Evolutionary conservation across 2,888 invertebrate species (phyloP).

Genomic region (Rhopalosiphum nymphaeae): DNA sequence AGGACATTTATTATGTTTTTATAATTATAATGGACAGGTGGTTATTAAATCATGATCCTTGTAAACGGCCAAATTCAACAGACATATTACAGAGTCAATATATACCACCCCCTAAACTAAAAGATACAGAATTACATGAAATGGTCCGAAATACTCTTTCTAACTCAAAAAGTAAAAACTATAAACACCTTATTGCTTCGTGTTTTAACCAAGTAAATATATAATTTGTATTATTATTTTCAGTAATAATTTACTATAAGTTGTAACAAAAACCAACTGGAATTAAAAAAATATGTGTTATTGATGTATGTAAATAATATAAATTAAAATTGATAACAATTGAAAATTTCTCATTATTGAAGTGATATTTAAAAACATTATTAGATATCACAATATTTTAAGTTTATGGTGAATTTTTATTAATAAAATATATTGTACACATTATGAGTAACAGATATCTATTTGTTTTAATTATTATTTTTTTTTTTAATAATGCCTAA

Average conservation of each 20-base stretch:
- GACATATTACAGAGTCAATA: conserved; percentile 86
- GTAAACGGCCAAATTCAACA: conserved; percentile 85
- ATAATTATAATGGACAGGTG: conserved; percentile 72
- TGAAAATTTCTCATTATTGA: background rate
- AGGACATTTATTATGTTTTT: background rate
- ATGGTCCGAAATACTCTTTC: conserved; percentile 84
- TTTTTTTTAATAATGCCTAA: background rate
- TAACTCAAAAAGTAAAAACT: conserved; percentile 84
- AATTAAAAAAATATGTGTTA: background rate
- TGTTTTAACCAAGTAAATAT: conserved; percentile 73
- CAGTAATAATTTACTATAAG: background rate
- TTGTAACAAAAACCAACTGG: background rate
- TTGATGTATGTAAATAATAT: background rate
- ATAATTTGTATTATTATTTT: background rate
- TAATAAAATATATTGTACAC: background rate
- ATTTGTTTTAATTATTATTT: background rate
- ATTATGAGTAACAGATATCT: background rate
- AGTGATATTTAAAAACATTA: background rate
- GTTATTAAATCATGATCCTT: conserved; percentile 88
- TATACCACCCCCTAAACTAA: conserved; percentile 87
- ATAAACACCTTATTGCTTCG: conserved; percentile 78
- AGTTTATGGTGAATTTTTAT: background rate
- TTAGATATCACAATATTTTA: background rate
- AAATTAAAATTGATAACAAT: background rate
- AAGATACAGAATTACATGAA: conserved; percentile 87